These are phyloP conservation scores for Silurus glanis DNA, from an alignment of 2,113 vertebrate species.

Conservation along the genomic window DNA sequence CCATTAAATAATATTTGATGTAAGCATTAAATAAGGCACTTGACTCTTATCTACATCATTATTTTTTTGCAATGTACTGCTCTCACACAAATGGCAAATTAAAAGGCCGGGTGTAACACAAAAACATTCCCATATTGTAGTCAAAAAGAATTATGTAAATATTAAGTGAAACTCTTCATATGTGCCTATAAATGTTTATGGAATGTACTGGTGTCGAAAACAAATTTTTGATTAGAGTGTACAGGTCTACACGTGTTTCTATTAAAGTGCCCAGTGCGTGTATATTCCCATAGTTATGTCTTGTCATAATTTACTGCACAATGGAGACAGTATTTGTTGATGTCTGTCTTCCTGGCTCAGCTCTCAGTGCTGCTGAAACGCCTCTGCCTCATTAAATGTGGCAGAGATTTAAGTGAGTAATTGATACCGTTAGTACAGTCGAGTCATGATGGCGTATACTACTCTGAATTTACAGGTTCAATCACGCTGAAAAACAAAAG, in stretches of 20 bases:
- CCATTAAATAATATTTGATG: not conserved
- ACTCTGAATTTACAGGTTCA: not conserved
- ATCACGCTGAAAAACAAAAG: not conserved
- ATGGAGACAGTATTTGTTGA: not conserved
- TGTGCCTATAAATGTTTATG: not conserved
- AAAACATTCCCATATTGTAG: too few relatives aligned
- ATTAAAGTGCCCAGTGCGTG: not conserved
- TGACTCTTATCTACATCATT: too few relatives aligned
- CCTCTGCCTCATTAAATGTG: conserved; percentile 8
- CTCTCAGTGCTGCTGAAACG: conserved; percentile 8
- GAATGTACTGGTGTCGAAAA: not conserved
- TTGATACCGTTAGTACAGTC: conserved; percentile 4
- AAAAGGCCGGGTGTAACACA: too few relatives aligned
- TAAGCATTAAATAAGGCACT: too few relatives aligned
- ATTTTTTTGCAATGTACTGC: too few relatives aligned
- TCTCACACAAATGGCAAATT: too few relatives aligned
- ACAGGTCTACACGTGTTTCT: not conserved
- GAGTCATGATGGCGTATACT: not conserved
- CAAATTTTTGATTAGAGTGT: not conserved
- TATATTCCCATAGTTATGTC: not conserved
- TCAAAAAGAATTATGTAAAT: not conserved
- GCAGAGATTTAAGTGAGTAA: conserved; percentile 20
- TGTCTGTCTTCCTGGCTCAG: not conserved
- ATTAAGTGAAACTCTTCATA: not conserved
- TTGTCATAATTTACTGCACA: conserved; percentile 14